Percentiles rank a stretch among this genome's conserved stretches.
Conservation (phyloP, 1,140 invertebrate species). For the Orchestia grillus region DNA sequence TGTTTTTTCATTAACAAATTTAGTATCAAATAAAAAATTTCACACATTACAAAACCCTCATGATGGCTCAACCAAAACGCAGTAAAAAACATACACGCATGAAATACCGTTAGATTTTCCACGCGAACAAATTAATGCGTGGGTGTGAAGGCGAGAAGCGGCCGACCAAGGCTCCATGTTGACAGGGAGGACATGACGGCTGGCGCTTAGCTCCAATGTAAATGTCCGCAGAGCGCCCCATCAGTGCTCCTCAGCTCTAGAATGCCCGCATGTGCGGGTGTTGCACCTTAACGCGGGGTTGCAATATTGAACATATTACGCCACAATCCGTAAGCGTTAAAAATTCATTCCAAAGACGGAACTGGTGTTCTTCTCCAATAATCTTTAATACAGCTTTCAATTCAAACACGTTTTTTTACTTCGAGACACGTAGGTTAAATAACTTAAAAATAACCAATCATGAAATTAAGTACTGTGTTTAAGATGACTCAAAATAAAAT, state of each 20-base stretch:
- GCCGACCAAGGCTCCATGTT: background rate
- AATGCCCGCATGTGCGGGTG: background rate
- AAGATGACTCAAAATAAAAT: background rate
- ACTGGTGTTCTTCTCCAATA: background rate
- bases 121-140: background rate
- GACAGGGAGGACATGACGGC: background rate
- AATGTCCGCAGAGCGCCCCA: background rate
- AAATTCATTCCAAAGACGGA: background rate
- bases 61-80: too few species aligned
- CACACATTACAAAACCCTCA: background rate
- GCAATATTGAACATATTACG: background rate
- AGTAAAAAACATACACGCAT: too few species aligned
- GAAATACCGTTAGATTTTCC: background rate
- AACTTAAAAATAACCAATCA: too few species aligned
- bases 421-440: too few species aligned
- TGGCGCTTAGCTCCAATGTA: slow-evolving; percentile 10
- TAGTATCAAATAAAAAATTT: background rate
- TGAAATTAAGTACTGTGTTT: too few species aligned
- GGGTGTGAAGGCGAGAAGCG: background rate
- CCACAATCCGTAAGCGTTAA: background rate
- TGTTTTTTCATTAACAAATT: background rate
- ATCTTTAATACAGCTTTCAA: background rate
- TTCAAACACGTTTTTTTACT: too few species aligned
- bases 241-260: background rate
- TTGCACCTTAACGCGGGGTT: background rate